Percentiles rank a stretch among this genome's conserved stretches.
Evolutionary conservation across 2,888 invertebrate genomes (phyloP).

Genomic region (Xestia sexstrigata): DNA sequence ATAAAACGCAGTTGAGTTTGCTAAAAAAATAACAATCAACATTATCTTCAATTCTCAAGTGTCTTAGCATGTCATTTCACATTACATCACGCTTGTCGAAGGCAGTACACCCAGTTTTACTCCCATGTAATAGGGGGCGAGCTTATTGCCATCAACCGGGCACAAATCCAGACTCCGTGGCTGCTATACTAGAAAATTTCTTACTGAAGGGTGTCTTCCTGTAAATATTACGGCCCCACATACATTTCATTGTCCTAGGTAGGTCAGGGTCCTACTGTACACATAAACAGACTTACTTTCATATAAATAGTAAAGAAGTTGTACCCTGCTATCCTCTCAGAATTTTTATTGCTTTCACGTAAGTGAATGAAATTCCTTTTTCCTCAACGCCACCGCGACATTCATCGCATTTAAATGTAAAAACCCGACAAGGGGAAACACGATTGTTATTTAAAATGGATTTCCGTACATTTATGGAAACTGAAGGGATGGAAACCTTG

Average conservation of each 20-base stretch:
- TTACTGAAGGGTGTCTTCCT: background rate
- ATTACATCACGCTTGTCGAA: too few species aligned
- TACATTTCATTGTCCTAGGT: background rate
- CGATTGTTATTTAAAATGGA: constrained; percentile 56
- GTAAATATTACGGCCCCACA: background rate
- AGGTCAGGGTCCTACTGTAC: background rate
- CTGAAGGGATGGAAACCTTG: background rate
- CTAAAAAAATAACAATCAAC: too few species aligned
- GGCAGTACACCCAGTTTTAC: background rate
- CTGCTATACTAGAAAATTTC: background rate
- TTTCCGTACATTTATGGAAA: constrained; percentile 30
- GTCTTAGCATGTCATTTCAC: too few species aligned
- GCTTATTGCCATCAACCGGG: background rate
- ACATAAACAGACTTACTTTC: constrained; percentile 18
- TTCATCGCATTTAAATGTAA: constrained; percentile 52
- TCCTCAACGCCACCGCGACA: constrained; percentile 24
- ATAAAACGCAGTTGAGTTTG: too few species aligned
- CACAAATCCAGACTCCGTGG: background rate
- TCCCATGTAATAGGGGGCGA: too few species aligned
- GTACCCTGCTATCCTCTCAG: constrained; percentile 21
- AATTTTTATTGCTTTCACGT: constrained; percentile 38
- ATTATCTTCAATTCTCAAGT: too few species aligned
- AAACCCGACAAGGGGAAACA: constrained; percentile 46
- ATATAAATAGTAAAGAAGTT: constrained; percentile 29
- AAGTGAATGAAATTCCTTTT: constrained; percentile 50